These are phyloP conservation scores for Isurus oxyrinchus DNA, from an alignment of 2,113 vertebrate genomes.

Conservation along the genomic window DNA sequence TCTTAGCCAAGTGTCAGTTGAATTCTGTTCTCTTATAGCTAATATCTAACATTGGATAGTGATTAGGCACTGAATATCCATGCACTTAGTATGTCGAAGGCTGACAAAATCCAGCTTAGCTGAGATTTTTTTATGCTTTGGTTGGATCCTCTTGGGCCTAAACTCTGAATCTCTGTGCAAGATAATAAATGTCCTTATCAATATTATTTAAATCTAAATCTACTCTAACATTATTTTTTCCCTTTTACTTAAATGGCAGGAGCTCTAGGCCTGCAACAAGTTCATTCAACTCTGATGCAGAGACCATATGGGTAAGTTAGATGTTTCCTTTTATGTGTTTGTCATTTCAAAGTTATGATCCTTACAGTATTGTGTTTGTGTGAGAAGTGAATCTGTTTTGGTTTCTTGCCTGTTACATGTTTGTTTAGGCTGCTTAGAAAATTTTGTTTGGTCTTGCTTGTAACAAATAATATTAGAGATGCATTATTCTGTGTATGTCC, in stretches of 20 bases:
- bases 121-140: not conserved
- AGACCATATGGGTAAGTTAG: constrained; percentile 24
- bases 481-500: not conserved
- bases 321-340: not conserved
- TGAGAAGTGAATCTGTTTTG: not conserved
- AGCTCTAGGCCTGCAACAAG: not conserved
- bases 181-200: not conserved
- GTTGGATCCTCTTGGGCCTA: not conserved
- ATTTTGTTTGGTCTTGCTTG: not conserved
- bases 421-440: not conserved
- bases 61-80: not conserved
- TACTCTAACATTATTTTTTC: not conserved
- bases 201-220: not conserved
- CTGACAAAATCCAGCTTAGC: not conserved
- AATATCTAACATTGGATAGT: not conserved
- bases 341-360: not conserved
- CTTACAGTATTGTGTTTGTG: no score
- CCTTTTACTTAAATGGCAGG: not conserved
- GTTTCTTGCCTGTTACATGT: not conserved
- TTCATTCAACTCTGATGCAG: constrained; percentile 24
- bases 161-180: not conserved
- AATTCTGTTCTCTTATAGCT: not conserved
- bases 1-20: not conserved
- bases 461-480: not conserved
- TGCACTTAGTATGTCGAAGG: not conserved